phyloP scores from a whole-genome alignment of 1,140 invertebrate genomes.

The Coenobita brevimanus region DNA sequence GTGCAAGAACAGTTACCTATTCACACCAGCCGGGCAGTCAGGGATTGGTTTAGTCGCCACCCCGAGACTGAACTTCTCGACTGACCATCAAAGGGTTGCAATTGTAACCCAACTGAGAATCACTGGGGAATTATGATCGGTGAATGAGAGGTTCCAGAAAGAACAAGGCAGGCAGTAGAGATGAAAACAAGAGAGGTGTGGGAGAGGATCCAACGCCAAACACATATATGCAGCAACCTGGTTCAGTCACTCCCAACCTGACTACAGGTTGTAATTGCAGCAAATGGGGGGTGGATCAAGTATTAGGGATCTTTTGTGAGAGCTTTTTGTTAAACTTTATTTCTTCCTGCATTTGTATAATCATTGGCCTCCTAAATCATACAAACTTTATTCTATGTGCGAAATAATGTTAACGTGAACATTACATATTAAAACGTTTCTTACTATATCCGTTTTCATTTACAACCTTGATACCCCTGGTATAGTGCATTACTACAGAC shows the following conservation, averaged over 20 bases:
- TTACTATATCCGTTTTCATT: no score
- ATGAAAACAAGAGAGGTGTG: not conserved
- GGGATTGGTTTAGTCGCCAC: not conserved
- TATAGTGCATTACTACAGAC: no score
- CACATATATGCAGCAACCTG: not conserved
- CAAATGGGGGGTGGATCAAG: not conserved
- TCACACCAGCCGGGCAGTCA: not conserved
- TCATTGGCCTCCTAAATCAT: no score
- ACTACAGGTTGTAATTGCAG: not conserved
- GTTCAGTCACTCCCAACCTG: not conserved
- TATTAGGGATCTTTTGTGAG: not conserved
- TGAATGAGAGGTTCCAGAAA: not conserved
- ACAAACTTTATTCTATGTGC: no score
- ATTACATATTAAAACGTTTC: no score
- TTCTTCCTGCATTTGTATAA: no score
- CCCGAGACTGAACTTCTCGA: not conserved
- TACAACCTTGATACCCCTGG: no score
- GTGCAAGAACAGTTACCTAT: not conserved
- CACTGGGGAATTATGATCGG: not conserved
- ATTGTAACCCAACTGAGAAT: not conserved
- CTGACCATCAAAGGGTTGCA: not conserved
- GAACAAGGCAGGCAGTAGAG: not conserved
- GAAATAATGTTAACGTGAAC: no score
- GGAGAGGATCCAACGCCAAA: not conserved
- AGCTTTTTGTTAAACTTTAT: no score